Evolutionary conservation across 2,113 vertebrate genomes (phyloP).

Genomic region (Anthoscopus minutus): DNA sequence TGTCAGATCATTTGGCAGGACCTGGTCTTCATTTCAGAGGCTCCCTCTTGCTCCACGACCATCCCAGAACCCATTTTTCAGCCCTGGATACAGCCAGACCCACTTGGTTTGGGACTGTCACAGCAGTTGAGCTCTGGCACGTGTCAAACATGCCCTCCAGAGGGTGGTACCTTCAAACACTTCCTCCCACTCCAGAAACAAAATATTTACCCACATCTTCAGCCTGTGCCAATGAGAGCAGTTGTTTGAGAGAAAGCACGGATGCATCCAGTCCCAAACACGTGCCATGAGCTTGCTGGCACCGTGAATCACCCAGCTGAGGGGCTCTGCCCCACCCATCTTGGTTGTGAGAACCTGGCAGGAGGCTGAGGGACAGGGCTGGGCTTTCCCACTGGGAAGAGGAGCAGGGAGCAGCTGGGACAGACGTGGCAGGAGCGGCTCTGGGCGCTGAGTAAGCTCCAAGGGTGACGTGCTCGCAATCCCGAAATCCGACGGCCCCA

Average conservation of each 20-base stretch:
- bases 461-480: rapidly evolving
- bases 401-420: background rate
- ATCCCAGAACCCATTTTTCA: background rate
- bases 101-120: background rate
- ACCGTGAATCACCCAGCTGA: background rate
- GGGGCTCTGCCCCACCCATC: background rate
- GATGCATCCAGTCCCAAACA: background rate
- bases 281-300: background rate
- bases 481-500: rapidly evolving
- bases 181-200: background rate
- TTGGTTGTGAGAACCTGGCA: background rate
- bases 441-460: background rate
- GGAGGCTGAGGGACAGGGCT: background rate
- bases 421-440: background rate
- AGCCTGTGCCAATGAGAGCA: background rate
- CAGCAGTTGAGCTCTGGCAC: background rate
- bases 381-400: background rate
- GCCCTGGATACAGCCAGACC: background rate
- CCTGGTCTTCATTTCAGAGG: background rate
- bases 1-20: background rate
- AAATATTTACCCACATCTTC: background rate
- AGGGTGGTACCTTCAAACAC: background rate
- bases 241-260: background rate
- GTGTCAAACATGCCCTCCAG: background rate
- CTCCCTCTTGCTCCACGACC: rapidly evolving